Conservation (phyloP, 2,797 vertebrate genomes). For the Acomys russatus region DNA sequence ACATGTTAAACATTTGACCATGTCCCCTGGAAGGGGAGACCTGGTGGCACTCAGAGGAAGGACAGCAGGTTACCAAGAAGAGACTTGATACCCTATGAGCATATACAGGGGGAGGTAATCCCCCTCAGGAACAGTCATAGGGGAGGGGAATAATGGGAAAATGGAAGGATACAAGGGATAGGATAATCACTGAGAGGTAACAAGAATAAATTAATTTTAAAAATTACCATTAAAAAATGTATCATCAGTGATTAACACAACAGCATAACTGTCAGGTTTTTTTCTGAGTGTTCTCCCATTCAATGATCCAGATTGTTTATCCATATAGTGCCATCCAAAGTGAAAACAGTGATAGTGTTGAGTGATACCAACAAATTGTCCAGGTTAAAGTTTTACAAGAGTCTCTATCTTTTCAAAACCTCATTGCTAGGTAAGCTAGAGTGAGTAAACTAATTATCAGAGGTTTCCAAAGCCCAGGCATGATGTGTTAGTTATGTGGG, state of each 20-base stretch:
- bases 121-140: too few species aligned
- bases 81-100: too few species aligned
- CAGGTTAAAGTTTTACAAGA: not conserved
- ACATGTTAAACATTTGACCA: not conserved
- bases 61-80: too few species aligned
- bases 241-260: conserved; percentile 4
- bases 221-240: too few species aligned
- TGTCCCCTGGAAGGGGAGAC: too few species aligned
- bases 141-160: too few species aligned
- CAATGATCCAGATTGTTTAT: not conserved
- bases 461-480: conserved; percentile 11
- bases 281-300: not conserved
- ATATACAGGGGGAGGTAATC: too few species aligned
- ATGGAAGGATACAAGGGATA: too few species aligned
- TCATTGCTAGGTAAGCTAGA: not conserved
- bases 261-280: not conserved
- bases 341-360: not conserved
- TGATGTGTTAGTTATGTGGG: not conserved
- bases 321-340: not conserved
- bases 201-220: too few species aligned
- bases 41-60: too few species aligned
- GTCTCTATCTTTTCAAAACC: not conserved
- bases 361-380: not conserved
- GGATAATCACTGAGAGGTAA: too few species aligned
- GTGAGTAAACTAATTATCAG: not conserved